Conservation (phyloP, 1,140 invertebrate genomes). For the Lasioglossum albipes region DNA sequence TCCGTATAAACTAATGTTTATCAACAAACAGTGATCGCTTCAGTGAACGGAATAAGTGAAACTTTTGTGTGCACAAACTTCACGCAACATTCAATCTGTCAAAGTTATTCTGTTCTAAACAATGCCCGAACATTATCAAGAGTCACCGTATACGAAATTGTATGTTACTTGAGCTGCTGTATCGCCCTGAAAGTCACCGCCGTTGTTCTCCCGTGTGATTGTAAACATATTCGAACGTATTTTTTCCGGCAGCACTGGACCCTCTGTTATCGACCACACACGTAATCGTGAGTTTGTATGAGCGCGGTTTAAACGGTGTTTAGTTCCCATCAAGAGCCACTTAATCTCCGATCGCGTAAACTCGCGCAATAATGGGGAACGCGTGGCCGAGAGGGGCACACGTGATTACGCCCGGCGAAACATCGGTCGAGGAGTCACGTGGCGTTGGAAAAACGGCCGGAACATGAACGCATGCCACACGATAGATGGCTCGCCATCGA, state of each 20-base stretch:
- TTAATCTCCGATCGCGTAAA: conserved; percentile 75
- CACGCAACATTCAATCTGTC: too few relatives aligned
- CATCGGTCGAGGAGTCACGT: conserved; percentile 67
- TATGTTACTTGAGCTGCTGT: too few relatives aligned
- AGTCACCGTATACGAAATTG: too few relatives aligned
- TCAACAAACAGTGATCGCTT: too few relatives aligned
- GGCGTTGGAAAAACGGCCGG: conserved; percentile 72
- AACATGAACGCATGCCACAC: conserved; percentile 37
- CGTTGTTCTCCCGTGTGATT: too few relatives aligned
- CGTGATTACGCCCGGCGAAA: conserved; percentile 75
- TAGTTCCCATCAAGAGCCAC: conserved; percentile 77
- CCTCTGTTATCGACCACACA: not conserved
- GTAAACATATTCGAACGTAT: too few relatives aligned
- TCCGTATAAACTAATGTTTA: too few relatives aligned
- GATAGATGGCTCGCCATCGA: conserved; percentile 21
- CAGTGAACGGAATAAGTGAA: too few relatives aligned
- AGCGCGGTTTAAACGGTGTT: conserved; percentile 63
- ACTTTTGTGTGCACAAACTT: too few relatives aligned
- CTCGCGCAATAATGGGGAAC: conserved; percentile 62
- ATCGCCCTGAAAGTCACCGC: too few relatives aligned
- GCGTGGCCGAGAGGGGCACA: conserved; percentile 46
- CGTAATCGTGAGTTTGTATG: conserved; percentile 27
- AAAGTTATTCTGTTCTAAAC: too few relatives aligned
- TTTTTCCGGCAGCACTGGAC: not conserved
- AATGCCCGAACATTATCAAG: too few relatives aligned